Base-by-base conservation (phyloP, 2,888 invertebrate species). In the Teinopalpus imperialis region DNA sequence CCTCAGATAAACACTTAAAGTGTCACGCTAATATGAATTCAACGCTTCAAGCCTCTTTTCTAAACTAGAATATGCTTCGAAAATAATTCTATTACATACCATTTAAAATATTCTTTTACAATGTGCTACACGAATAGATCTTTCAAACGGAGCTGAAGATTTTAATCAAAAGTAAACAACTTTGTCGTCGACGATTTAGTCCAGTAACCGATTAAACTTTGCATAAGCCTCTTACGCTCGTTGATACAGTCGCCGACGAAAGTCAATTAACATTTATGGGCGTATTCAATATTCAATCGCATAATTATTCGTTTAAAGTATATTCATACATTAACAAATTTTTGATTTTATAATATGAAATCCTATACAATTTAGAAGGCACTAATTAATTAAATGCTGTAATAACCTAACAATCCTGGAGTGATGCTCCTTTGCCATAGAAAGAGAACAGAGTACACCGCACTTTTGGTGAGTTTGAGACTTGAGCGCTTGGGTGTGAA, bases 141-240 rank as follows among this genome's bases (percentile, higher is more conserved):
- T 40, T 40, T 41, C 16, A 35, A 46, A 41, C 16, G 32, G 18
- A 26, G 24, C 40, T 23, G 14, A 26, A 41, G 41, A 36, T 21
- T 46, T 46, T 35, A 41, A 46, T 46, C 32, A 35, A 34, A 46
- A 34, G 43, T 47, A 35, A 50, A 48, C 48, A 49, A 45, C 48
- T 51, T 45, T 48, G 24, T 26, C 44, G 42, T 37, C 35, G 32
- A 49, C 53, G 48, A 59, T 61, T 54, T 53, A 54, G 61, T 68
- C 59, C 66, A 61, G 63, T 72, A 69, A 59, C 66, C 66, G 69
- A 69, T 68, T 67, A 63, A 63, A 63, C 66, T 74, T 68, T 69
- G 64, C 73, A 67, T 77, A 73, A 75, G 71, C 72, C 66, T 57
- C 59, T 69, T 67, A 62, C 49, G 49, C 49, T 41, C 50, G 54